Evolutionary conservation across 2,113 vertebrate genomes (phyloP).

Genomic region (Periophthalmus modestus): DNA sequence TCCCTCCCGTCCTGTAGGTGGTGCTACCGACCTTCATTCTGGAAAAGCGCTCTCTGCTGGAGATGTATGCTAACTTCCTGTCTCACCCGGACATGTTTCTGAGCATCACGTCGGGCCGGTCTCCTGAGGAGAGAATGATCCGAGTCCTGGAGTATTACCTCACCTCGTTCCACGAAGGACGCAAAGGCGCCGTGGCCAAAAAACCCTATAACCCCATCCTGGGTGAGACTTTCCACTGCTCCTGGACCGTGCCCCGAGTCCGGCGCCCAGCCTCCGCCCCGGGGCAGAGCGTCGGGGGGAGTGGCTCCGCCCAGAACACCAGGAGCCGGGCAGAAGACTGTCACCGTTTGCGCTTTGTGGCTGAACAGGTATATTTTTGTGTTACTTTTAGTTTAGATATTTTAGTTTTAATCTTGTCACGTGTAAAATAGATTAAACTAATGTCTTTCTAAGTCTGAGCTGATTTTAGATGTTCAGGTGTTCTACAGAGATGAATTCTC

Average conservation of each 20-base stretch:
- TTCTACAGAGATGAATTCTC: no score
- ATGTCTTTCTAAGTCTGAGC: no score
- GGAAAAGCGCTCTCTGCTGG: constrained; percentile 91
- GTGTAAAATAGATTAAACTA: no score
- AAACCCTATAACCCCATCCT: constrained; percentile 94
- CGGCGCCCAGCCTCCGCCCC: constrained; percentile 69
- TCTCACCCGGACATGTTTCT: constrained; percentile 91
- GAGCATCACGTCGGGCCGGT: constrained; percentile 81
- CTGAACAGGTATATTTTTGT: constrained; percentile 78
- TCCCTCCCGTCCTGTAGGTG: constrained; percentile 74
- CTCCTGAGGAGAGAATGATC: constrained; percentile 86
- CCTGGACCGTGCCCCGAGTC: constrained; percentile 86
- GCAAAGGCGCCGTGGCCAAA: constrained; percentile 89
- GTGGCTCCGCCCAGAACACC: no score
- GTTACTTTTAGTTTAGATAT: no score
- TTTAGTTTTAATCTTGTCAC: no score
- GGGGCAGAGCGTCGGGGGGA: constrained; percentile 40
- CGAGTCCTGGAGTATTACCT: constrained; percentile 93
- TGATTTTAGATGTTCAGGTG: no score
- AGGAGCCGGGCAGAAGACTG: constrained; percentile 32
- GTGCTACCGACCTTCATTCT: constrained; percentile 93
- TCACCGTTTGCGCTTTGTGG: constrained; percentile 87
- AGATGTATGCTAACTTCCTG: constrained; percentile 96
- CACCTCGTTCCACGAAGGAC: constrained; percentile 90
- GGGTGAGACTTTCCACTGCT: constrained; percentile 90